Evolutionary conservation across 2,113 vertebrate species (phyloP), one percentile per base, ranked within the genome.

Genomic region (Corynorhinus townsendii): DNA sequence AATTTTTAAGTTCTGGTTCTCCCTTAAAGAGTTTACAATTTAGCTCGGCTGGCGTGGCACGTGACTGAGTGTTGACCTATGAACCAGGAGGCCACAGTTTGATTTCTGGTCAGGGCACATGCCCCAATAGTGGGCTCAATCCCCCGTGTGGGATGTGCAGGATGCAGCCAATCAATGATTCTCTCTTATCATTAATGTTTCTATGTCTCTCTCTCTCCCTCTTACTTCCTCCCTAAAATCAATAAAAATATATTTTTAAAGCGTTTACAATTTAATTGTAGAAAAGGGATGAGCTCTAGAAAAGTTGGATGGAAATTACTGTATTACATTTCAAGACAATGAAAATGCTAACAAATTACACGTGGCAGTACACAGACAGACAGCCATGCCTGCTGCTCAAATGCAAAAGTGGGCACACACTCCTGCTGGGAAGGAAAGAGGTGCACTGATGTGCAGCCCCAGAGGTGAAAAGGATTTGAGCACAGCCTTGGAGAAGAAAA

Each of bases 291-390:
- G 35, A 76, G 20, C 24, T 88, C 72, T 94, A 76, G 43, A 94
- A 47, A 89, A 77, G 59, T 77, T 45, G 93, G 86, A 92, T 72
- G 17, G 52, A 94, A 93, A 84, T 59, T 11, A 92, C 62, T 82
- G n/a, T 8, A 11, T 54, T 38, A 45, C 26, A 59, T 62, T 86
- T 73, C n/a, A 33, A 47, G 83, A 59, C 91, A 79, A 43, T 26
- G n/a, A 79, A 20, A 40, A 16, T 40, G 64, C 28, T 90, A 75
- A 86, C 77, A 76, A 69, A 81, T 4, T 7, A 40, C 49, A 19
- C n/a, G 38, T 10, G 64, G 64, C 28, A 84, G 64, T 14, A 35
- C 26, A 83, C 20, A 69, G 26, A 30, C 20, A 76, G 56, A 62
- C 11, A 47, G 35, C 47, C 43, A 30, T 10, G 38, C 47, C 69